A percentile compares a stretch with the other conserved stretches of the same genome.
phyloP scores from a whole-genome alignment of 2,888 invertebrate species.

The Villa cingulata region DNA sequence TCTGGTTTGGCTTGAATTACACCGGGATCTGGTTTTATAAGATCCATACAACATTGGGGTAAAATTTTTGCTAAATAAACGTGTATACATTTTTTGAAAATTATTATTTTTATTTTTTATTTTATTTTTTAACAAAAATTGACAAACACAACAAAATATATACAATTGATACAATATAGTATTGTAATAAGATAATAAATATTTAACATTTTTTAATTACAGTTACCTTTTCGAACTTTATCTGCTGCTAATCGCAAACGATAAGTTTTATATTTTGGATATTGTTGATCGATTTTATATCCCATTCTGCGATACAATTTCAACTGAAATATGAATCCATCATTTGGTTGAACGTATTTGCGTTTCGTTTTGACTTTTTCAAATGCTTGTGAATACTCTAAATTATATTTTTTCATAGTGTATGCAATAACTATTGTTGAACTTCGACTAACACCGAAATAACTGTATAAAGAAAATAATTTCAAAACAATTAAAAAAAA shows the following conservation, averaged over 20 bases:
- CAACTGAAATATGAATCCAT: slow-evolving; percentile 67
- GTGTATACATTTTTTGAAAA: too few species aligned
- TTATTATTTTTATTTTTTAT: neutral
- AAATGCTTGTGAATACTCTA: slow-evolving; percentile 59
- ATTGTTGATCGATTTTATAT: slow-evolving; percentile 51
- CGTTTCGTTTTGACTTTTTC: slow-evolving; percentile 55
- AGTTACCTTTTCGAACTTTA: slow-evolving; percentile 55
- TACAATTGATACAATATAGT: too few species aligned
- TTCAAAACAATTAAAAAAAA: neutral
- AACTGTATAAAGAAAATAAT: slow-evolving; percentile 39
- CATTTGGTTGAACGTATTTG: slow-evolving; percentile 61
- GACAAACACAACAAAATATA: too few species aligned
- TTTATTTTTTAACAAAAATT: too few species aligned
- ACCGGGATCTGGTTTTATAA: slow-evolving; percentile 70
- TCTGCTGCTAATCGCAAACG: slow-evolving; percentile 67
- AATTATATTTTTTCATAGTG: slow-evolving; percentile 71
- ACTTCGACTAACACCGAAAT: slow-evolving; percentile 82
- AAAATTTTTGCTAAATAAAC: slow-evolving; percentile 55
- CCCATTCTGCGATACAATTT: slow-evolving; percentile 68
- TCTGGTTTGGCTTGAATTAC: slow-evolving; percentile 61
- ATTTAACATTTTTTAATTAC: neutral
- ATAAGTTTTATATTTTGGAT: slow-evolving; percentile 59
- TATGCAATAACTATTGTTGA: slow-evolving; percentile 76
- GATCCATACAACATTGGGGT: slow-evolving; percentile 60
- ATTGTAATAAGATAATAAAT: too few species aligned